A percentile compares a stretch with the other conserved stretches of the same genome.
phyloP scores from a whole-genome alignment of 2,113 vertebrate species.

The Orcinus orca region DNA sequence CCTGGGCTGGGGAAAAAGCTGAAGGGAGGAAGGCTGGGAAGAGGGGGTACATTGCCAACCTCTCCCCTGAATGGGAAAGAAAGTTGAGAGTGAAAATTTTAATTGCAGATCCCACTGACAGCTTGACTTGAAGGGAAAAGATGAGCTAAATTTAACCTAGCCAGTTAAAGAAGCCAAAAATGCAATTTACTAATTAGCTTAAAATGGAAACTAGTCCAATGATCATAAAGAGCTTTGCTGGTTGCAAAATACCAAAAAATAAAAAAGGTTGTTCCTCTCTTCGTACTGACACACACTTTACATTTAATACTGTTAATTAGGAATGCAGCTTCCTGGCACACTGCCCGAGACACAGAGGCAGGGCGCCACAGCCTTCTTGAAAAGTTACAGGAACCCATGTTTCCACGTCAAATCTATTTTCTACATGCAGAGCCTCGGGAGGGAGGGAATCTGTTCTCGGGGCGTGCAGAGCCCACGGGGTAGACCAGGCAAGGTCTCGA shows the following conservation, averaged over 20 bases:
- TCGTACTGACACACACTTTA: not conserved
- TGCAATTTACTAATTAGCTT: constrained; percentile 71
- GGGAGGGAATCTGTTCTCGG: not conserved
- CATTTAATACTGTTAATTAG: not conserved
- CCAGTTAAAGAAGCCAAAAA: constrained; percentile 71
- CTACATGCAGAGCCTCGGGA: not conserved
- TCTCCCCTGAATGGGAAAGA: constrained; percentile 3
- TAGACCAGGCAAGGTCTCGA: too few relatives aligned
- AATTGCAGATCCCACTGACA: constrained; percentile 68
- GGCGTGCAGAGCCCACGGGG: not conserved
- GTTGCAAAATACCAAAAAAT: not conserved
- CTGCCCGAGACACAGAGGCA: not conserved
- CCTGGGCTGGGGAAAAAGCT: not conserved
- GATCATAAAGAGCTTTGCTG: constrained; percentile 41
- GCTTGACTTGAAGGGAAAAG: constrained; percentile 65
- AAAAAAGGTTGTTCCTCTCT: not conserved
- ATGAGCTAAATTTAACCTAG: constrained; percentile 73
- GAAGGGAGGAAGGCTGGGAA: not conserved
- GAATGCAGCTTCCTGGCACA: not conserved
- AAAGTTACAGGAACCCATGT: not conserved
- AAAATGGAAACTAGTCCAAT: constrained; percentile 67
- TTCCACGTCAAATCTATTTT: not conserved
- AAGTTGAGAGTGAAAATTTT: constrained; percentile 33
- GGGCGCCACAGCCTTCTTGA: not conserved
- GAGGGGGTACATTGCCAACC: not conserved